Conservation (phyloP, 2,113 vertebrate species). For the Circaetus cinerascens region DNA sequence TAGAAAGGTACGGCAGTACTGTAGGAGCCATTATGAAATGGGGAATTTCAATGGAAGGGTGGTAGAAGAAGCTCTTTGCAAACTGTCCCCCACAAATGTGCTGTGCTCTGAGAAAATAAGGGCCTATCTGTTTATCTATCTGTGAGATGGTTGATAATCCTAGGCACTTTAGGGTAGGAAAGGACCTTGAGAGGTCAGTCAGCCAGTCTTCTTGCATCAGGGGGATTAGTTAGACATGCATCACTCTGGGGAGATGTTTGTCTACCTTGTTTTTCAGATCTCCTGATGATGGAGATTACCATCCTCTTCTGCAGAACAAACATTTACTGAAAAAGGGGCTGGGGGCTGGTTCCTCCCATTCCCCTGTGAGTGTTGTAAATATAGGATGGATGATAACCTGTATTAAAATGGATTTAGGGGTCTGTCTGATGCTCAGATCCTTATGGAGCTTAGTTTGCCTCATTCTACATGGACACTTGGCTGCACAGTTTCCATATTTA, state of each 20-base stretch:
- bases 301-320: not conserved
- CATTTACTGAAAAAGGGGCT: not conserved
- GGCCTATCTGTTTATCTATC: not conserved
- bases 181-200: conserved; percentile 22
- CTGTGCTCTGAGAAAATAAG: not conserved
- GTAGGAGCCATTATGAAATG: not conserved
- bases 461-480: not conserved
- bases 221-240: not conserved
- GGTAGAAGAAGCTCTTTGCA: not conserved
- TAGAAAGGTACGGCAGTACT: not conserved
- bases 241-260: not conserved
- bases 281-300: not conserved
- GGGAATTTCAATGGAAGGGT: not conserved
- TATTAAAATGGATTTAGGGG: not conserved
- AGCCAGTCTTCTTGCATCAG: not conserved
- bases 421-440: not conserved
- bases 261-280: not conserved
- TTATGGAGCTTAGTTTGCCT: not conserved
- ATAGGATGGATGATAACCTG: not conserved
- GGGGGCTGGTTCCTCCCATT: not conserved
- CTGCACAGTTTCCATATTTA: not conserved
- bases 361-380: not conserved
- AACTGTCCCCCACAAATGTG: not conserved
- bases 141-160: not conserved
- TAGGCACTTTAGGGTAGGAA: not conserved